These are phyloP conservation scores for Pseudolycoriella hygida DNA, from an alignment of 2,888 invertebrate species.

Conservation along the genomic window DNA sequence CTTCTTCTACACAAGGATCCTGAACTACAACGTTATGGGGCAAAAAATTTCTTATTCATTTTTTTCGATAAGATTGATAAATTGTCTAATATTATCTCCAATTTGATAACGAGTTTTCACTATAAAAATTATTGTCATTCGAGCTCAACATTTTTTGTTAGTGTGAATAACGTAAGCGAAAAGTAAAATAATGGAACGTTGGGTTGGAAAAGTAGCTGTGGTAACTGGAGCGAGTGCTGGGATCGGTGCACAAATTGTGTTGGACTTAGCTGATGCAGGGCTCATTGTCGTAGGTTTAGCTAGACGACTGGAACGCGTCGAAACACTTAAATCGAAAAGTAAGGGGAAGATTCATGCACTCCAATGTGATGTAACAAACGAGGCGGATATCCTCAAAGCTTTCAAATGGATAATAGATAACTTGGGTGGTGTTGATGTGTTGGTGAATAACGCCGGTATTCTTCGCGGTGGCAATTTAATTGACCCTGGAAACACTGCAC, in stretches of 20 bases:
- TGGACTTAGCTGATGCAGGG: slow-evolving; percentile 29
- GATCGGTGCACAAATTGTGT: slow-evolving; percentile 33
- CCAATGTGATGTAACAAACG: slow-evolving; percentile 34
- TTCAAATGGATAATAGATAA: slow-evolving; percentile 33
- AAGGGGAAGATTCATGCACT: slow-evolving; percentile 21
- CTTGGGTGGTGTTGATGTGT: slow-evolving; percentile 36
- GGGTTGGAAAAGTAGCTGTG: slow-evolving; percentile 31
- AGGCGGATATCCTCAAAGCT: slow-evolving; percentile 33
- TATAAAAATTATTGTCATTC: too few relatives aligned
- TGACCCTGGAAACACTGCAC: slow-evolving; percentile 8
- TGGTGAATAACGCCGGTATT: slow-evolving; percentile 41
- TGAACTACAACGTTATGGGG: too few relatives aligned
- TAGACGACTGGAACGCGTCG: slow-evolving; percentile 27
- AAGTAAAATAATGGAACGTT: slow-evolving; percentile 24
- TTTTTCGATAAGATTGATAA: too few relatives aligned
- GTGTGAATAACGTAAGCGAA: too few relatives aligned
- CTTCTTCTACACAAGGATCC: too few relatives aligned
- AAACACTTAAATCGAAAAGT: slow-evolving; percentile 14
- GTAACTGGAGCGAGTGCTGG: slow-evolving; percentile 44
- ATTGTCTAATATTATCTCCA: too few relatives aligned
- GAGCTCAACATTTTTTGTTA: too few relatives aligned
- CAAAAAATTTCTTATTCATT: too few relatives aligned
- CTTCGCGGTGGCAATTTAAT: slow-evolving; percentile 1
- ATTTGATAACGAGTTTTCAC: too few relatives aligned
- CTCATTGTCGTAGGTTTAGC: slow-evolving; percentile 36